A percentile compares a stretch with the other conserved stretches of the same genome.
Evolutionary conservation across 2,888 invertebrate species (phyloP).

Genomic region (Hypsopygia costalis): DNA sequence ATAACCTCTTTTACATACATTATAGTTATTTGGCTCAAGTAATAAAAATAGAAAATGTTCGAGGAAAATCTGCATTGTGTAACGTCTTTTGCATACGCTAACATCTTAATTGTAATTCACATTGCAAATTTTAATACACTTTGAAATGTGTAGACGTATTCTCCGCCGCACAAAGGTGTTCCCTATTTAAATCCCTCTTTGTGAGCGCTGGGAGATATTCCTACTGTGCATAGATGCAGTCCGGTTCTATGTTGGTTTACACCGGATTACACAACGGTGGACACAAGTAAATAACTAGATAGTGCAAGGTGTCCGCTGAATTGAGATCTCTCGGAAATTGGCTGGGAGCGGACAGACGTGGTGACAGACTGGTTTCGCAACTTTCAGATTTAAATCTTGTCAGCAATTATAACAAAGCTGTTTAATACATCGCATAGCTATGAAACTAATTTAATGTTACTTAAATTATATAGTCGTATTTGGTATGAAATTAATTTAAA

Average conservation of each 20-base stretch:
- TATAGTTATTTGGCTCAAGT: no score
- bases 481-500: no score
- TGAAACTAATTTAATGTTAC: no score
- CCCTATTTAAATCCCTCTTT: neutral
- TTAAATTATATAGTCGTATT: no score
- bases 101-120: neutral
- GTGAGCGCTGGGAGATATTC: neutral
- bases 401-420: neutral
- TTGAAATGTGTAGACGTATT: neutral
- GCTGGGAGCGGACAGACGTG: constrained; percentile 1
- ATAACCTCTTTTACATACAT: no score
- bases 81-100: no score
- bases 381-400: constrained; percentile 1
- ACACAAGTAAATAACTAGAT: neutral
- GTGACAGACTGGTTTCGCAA: neutral
- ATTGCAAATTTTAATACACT: neutral
- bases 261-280: constrained; percentile 6
- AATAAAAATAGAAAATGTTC: no score
- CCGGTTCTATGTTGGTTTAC: constrained; percentile 1
- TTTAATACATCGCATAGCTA: no score
- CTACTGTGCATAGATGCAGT: constrained; percentile 3
- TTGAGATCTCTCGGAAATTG: constrained; percentile 7
- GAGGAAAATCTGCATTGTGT: no score
- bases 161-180: neutral
- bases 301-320: constrained; percentile 1